Evolutionary conservation across 2,113 vertebrate genomes (phyloP).

Genomic region (Nesoenas mayeri): DNA sequence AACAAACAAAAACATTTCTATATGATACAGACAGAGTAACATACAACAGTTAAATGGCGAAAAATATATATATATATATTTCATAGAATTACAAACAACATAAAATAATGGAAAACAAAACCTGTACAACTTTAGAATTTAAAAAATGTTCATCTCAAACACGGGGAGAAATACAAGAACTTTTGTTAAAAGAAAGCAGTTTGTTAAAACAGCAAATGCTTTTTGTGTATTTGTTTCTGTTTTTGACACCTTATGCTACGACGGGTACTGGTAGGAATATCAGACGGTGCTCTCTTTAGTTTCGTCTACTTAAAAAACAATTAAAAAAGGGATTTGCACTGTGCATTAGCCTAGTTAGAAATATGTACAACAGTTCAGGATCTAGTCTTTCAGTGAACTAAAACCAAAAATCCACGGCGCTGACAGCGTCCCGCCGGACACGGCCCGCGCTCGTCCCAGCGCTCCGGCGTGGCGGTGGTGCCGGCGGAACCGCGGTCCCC

Average conservation of each 20-base stretch:
- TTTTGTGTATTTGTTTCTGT: conserved; percentile 66
- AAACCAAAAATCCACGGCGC: conserved; percentile 78
- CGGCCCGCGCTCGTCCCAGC: no score
- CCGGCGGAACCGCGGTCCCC: no score
- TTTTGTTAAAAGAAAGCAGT: conserved; percentile 73
- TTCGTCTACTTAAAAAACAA: conserved; percentile 74
- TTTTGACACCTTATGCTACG: conserved; percentile 79
- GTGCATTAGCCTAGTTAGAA: conserved; percentile 87
- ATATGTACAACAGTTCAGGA: conserved; percentile 92
- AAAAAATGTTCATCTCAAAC: conserved; percentile 85
- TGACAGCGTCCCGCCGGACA: conserved; percentile 82
- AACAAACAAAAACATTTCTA: conserved; percentile 67
- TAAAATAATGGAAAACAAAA: conserved; percentile 85
- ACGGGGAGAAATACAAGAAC: conserved; percentile 79
- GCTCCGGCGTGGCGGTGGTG: no score
- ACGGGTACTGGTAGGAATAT: conserved; percentile 74
- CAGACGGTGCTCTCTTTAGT: conserved; percentile 70
- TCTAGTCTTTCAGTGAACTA: conserved; percentile 77
- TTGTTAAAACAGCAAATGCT: conserved; percentile 74
- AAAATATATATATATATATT: conserved; percentile 82
- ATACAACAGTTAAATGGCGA: conserved; percentile 92
- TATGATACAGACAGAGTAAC: conserved; percentile 86
- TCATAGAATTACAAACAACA: conserved; percentile 90
- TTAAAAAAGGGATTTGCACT: conserved; percentile 79
- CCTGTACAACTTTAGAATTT: conserved; percentile 90